Evolutionary conservation across 2,888 invertebrate species (phyloP).

Genomic region (Emmelina monodactyla): DNA sequence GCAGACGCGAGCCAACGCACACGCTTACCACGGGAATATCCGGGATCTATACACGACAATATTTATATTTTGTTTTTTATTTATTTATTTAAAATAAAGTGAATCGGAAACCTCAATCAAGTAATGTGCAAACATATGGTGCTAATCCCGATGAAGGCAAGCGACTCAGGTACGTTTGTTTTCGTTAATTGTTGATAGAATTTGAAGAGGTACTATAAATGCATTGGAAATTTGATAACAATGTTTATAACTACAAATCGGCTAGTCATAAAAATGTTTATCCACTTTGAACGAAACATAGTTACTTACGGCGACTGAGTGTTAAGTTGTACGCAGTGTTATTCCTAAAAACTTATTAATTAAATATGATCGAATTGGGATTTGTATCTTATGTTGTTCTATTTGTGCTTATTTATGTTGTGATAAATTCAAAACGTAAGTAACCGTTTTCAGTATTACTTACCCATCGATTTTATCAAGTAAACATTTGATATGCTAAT

Average conservation of each 20-base stretch:
- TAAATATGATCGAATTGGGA: no score
- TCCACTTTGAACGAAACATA: no score
- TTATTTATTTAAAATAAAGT: not conserved
- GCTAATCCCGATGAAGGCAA: conserved; percentile 34
- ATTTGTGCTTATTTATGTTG: no score
- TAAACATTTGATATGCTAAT: no score
- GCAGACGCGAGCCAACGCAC: not conserved
- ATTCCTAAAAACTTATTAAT: no score
- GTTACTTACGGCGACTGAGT: no score
- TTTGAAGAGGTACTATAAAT: not conserved
- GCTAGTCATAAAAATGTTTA: not conserved
- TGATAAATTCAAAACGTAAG: no score
- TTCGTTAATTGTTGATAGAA: not conserved
- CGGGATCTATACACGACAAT: not conserved
- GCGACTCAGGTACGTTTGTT: conserved; percentile 33
- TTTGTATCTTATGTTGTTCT: no score
- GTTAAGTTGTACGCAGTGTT: no score
- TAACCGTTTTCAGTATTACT: no score
- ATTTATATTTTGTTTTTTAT: not conserved
- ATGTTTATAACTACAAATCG: not conserved
- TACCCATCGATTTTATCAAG: no score
- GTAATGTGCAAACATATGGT: conserved; percentile 45
- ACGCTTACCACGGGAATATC: not conserved
- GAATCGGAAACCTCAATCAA: not conserved
- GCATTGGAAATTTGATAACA: not conserved